phyloP scores from a whole-genome alignment of 2,888 invertebrate species.

The Lochmaea crataegi region DNA sequence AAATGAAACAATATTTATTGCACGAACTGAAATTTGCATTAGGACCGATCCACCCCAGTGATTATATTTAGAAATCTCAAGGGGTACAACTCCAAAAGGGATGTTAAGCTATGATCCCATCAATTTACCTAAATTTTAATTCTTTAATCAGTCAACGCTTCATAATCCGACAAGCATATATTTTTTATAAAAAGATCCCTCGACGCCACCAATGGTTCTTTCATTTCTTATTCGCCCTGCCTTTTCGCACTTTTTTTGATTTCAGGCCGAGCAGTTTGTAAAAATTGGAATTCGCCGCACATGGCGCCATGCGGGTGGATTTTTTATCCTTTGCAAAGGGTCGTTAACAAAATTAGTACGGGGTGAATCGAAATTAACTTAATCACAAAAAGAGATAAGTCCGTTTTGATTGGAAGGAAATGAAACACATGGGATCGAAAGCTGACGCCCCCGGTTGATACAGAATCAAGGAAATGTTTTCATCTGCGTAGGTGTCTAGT shows the following conservation, averaged over 20 bases:
- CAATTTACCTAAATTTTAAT: too few species aligned
- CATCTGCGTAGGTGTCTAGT: not conserved
- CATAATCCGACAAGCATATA: too few species aligned
- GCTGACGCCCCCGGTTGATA: not conserved
- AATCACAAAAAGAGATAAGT: constrained; percentile 12
- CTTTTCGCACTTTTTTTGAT: constrained; percentile 32
- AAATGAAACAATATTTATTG: too few species aligned
- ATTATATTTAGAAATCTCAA: too few species aligned
- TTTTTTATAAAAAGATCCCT: not conserved
- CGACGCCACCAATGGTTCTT: not conserved
- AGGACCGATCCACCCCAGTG: too few species aligned
- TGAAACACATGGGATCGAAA: constrained; percentile 8
- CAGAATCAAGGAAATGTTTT: not conserved
- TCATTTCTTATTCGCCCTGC: constrained; percentile 9
- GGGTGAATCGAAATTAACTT: constrained; percentile 15
- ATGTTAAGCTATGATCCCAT: too few species aligned
- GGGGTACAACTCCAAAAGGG: too few species aligned
- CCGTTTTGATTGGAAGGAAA: constrained; percentile 10
- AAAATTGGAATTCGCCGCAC: constrained; percentile 48
- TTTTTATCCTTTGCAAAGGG: constrained; percentile 20
- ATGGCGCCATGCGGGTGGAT: constrained; percentile 46
- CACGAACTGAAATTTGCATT: too few species aligned
- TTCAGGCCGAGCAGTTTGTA: constrained; percentile 27
- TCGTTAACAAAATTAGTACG: constrained; percentile 29
- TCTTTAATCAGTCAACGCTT: too few species aligned